phyloP scores from a whole-genome alignment of 1,140 invertebrate genomes.

The Macrosteles quadrilineatus region DNA sequence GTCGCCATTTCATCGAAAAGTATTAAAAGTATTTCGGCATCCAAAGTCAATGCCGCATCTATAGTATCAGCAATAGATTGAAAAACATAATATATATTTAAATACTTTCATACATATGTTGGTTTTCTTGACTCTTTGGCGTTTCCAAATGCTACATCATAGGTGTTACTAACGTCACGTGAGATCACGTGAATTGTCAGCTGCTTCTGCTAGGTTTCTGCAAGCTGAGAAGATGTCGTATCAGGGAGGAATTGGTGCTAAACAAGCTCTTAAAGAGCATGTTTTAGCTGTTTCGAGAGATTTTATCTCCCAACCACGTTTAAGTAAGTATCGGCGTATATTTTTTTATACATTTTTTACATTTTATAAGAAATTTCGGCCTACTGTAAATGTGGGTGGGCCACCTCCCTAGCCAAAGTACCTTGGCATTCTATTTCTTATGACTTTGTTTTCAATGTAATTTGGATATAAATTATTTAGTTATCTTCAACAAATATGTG shows the following conservation, averaged over 20 bases:
- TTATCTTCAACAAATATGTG: too few relatives aligned
- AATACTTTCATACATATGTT: too few relatives aligned
- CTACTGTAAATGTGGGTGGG: background rate
- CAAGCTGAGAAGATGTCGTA: conserved; percentile 47
- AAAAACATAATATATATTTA: too few relatives aligned
- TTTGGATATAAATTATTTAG: too few relatives aligned
- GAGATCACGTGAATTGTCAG: conserved; percentile 29
- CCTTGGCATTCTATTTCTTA: background rate
- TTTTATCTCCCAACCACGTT: conserved; percentile 95
- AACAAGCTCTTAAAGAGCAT: conserved; percentile 73
- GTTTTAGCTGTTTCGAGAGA: conserved; percentile 91
- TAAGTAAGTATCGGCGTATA: conserved; percentile 76
- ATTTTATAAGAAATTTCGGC: too few relatives aligned
- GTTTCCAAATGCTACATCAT: too few relatives aligned
- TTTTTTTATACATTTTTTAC: conserved; percentile 30
- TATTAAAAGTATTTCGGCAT: too few relatives aligned
- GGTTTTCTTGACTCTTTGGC: too few relatives aligned
- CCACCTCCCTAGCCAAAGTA: background rate
- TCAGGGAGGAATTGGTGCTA: conserved; percentile 49
- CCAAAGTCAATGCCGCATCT: too few relatives aligned
- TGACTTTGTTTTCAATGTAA: background rate
- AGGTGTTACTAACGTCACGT: conserved; percentile 9
- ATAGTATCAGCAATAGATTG: too few relatives aligned
- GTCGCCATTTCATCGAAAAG: too few relatives aligned
- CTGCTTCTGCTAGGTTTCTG: conserved; percentile 13